These are phyloP conservation scores for Macaca nemestrina DNA, from an alignment of 2,113 vertebrate species.

Conservation along the genomic window DNA sequence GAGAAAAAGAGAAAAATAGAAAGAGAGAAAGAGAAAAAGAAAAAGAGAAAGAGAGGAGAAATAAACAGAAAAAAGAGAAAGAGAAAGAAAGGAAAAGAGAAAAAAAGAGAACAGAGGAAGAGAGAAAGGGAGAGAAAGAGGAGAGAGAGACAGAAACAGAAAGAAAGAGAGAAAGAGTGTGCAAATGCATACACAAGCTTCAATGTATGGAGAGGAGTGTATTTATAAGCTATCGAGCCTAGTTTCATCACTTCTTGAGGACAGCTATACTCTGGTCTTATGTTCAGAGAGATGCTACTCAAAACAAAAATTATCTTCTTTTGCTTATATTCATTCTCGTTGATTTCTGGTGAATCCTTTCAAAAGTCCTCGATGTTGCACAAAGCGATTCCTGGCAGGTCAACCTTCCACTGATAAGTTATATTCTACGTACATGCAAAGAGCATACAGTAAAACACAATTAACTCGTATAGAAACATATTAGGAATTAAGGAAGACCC, in stretches of 20 bases:
- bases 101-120: no score
- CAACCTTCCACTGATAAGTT: neutral
- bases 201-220: no score
- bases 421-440: neutral
- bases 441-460: neutral
- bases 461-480: neutral
- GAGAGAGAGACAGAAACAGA: no score
- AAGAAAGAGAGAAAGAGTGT: no score
- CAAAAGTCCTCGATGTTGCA: neutral
- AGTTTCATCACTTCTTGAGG: neutral
- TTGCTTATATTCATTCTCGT: neutral
- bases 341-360: neutral
- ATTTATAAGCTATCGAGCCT: neutral
- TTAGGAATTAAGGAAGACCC: neutral
- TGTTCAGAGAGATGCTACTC: neutral
- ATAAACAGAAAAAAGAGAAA: no score
- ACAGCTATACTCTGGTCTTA: neutral
- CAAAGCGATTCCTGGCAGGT: neutral
- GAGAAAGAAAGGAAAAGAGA: no score
- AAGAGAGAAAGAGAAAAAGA: accelerated
- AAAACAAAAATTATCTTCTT: neutral
- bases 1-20: no score
- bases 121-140: no score
- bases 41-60: no score
- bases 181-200: neutral